phyloP scores from a whole-genome alignment of 2,888 invertebrate genomes.

The Eupithecia subumbrata region DNA sequence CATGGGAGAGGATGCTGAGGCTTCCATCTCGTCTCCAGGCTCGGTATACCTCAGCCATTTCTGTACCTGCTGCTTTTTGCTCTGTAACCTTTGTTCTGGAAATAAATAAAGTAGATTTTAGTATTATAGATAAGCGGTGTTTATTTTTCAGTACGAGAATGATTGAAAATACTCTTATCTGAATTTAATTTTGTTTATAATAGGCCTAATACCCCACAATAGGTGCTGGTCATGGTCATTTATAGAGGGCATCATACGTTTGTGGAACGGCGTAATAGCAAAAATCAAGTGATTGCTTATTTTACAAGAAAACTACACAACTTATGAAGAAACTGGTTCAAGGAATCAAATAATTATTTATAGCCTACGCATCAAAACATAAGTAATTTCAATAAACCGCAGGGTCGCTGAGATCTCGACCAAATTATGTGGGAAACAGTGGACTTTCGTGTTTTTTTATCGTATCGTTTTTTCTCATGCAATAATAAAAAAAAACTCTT shows the following conservation, averaged over 20 bases:
- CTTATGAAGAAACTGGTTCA: too few relatives aligned
- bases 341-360: too few relatives aligned
- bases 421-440: too few relatives aligned
- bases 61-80: constrained; percentile 88
- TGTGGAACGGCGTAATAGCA: too few relatives aligned
- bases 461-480: too few relatives aligned
- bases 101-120: constrained; percentile 35
- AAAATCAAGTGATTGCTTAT: too few relatives aligned
- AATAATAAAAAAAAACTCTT: too few relatives aligned
- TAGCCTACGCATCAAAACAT: too few relatives aligned
- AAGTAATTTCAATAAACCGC: too few relatives aligned
- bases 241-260: neutral
- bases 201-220: neutral
- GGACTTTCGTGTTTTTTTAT: too few relatives aligned
- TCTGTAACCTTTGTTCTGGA: constrained; percentile 86
- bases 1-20: constrained; percentile 91
- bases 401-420: too few relatives aligned
- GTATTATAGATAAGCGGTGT: neutral
- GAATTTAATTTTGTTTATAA: neutral
- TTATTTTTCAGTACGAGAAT: neutral
- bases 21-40: constrained; percentile 95
- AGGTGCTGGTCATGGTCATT: neutral
- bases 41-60: constrained; percentile 98
- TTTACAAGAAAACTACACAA: too few relatives aligned
- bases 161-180: neutral